Evolutionary conservation across 2,888 invertebrate species (phyloP), one percentile per base, ranked within the genome.

Genomic region (Nemoura dubitans): DNA sequence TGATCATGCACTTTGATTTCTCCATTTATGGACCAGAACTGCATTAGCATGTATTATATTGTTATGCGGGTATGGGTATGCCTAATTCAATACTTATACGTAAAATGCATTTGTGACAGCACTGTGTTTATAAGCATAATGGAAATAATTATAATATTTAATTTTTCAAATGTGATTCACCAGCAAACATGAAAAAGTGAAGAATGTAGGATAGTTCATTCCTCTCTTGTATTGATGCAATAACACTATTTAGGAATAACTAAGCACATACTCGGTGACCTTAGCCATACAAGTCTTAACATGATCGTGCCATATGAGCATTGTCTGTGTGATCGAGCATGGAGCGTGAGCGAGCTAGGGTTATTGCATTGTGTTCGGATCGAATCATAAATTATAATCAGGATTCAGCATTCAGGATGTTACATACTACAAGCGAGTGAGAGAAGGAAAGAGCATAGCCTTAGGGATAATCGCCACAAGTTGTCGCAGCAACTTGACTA

Each of bases 311-410:
- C 25, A 78, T 78, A 78, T 78, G 59, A 14, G 16, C 21, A 59
- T 59, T 59, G 59, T 59, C 59, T 59, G 59, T 7, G 14, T 59
- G 59, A 59, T 59, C 59, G 59, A 59, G 59, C 59, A 59, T 59
- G 16, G 59, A 59, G 59, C 59, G 21, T 59, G 36, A 59, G 3
- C 59, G 59, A 21, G 59, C 59, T 21, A 59, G 59, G 59, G 28
- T 78, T 78, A 10, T 78, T 78, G 27, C 25, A 78, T 78, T 78
- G 78, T 78, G 59, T 59, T 59, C 59, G 59, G 2, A 59, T 78
- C 78, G 59, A 59, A 59, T 78, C 78, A 78, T 78, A 78, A 26
- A 10, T 78, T 78, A 78, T 26, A 78, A 78, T 78, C 78, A 78
- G 27, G 78, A 28, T 28, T 28, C 78, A 78, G 27, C 16, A 28